phyloP scores from a whole-genome alignment of 2,113 vertebrate genomes.

The Herpailurus yagouaroundi region DNA sequence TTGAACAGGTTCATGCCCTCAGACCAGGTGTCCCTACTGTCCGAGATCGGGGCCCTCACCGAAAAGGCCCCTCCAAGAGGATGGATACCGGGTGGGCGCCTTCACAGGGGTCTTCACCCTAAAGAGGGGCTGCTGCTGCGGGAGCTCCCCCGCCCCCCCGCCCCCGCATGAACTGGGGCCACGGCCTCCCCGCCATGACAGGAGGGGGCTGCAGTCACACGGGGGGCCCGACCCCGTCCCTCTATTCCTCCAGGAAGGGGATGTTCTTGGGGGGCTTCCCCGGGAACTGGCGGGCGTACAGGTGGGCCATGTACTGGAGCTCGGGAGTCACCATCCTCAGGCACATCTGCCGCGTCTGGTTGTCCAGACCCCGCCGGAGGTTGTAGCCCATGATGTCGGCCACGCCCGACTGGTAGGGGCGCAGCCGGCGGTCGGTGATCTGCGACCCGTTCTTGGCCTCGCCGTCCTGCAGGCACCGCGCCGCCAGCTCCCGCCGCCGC shows the following conservation, averaged over 20 bases:
- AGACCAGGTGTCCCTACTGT: no score
- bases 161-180: not conserved
- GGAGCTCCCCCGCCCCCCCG: not conserved
- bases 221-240: accelerated
- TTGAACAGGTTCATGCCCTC: no score
- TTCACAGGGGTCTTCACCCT: no score
- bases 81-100: no score
- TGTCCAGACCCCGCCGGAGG: slow-evolving; percentile 83
- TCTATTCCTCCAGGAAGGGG: not conserved
- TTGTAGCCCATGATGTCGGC: slow-evolving; percentile 92
- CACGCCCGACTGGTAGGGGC: slow-evolving; percentile 89
- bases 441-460: slow-evolving; percentile 76
- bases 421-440: slow-evolving; percentile 83
- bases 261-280: slow-evolving; percentile 77
- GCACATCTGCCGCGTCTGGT: slow-evolving; percentile 80
- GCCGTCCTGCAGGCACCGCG: slow-evolving; percentile 85
- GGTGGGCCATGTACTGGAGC: slow-evolving; percentile 87
- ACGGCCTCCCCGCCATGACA: not conserved
- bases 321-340: slow-evolving; percentile 88
- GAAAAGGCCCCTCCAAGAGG: accelerated
- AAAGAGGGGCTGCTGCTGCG: not conserved
- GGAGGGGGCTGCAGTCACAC: not conserved
- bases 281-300: slow-evolving; percentile 89
- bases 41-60: not conserved
- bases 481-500: slow-evolving; percentile 82